phyloP scores from a whole-genome alignment of 2,113 vertebrate species.

The Octodon degus region DNA sequence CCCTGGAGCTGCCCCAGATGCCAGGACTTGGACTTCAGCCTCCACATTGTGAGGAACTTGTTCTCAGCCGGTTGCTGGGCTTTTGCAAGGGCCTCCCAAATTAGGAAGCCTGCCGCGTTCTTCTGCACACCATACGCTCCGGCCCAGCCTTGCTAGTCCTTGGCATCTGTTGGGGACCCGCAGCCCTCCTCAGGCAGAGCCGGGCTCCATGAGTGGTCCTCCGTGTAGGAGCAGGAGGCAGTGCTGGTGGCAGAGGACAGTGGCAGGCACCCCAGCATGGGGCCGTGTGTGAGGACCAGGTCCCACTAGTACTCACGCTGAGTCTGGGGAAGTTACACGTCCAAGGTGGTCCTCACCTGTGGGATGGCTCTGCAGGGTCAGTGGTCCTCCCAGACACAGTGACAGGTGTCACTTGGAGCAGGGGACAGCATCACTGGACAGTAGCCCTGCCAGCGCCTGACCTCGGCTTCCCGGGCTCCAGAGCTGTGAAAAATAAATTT shows the following conservation, averaged over 20 bases:
- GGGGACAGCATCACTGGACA: not conserved
- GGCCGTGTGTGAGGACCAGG: too few relatives aligned
- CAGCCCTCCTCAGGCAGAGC: too few relatives aligned
- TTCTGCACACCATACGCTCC: not conserved
- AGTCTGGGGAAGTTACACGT: too few relatives aligned
- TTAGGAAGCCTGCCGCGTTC: not conserved
- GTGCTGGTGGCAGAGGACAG: not conserved
- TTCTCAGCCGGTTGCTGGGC: not conserved
- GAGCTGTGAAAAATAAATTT: not conserved
- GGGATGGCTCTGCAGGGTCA: not conserved
- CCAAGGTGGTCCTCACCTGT: not conserved
- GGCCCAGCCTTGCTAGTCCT: fast-evolving
- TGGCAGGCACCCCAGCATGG: not conserved
- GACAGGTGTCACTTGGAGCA: not conserved
- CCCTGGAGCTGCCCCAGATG: not conserved
- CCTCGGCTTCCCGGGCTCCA: not conserved
- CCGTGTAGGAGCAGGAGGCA: not conserved
- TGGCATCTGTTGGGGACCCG: fast-evolving
- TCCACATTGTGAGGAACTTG: fast-evolving
- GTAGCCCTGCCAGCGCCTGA: not conserved
- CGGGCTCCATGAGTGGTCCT: too few relatives aligned
- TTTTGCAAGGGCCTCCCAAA: not conserved
- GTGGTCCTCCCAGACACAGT: not conserved
- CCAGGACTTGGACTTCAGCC: too few relatives aligned
- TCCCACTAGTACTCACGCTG: not conserved